Evolutionary conservation across 1,140 invertebrate species (phyloP).

Genomic region (Philaenus spumarius): DNA sequence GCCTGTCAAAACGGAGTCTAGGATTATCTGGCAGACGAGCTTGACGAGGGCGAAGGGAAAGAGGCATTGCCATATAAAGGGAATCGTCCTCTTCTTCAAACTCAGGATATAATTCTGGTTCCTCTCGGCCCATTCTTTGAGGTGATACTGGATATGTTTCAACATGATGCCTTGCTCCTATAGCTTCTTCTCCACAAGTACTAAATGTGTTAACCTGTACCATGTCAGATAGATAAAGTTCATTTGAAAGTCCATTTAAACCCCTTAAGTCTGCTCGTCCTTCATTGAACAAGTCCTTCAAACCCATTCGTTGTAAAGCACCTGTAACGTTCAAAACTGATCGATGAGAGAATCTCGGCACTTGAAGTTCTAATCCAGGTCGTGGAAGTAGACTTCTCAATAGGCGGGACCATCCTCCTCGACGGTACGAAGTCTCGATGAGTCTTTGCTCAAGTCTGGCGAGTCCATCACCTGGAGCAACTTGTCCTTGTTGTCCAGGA

Average conservation of each 20-base stretch:
- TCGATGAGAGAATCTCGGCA: slow-evolving; percentile 74
- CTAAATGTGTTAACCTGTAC: slow-evolving; percentile 69
- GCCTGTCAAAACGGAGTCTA: slow-evolving; percentile 70
- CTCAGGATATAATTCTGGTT: not conserved
- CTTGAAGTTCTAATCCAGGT: slow-evolving; percentile 64
- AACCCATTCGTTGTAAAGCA: slow-evolving; percentile 67
- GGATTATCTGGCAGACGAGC: slow-evolving; percentile 60
- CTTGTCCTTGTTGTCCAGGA: slow-evolving; percentile 64
- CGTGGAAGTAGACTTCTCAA: slow-evolving; percentile 63
- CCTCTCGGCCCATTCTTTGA: slow-evolving; percentile 29
- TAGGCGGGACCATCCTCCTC: slow-evolving; percentile 63
- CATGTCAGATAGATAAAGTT: slow-evolving; percentile 70
- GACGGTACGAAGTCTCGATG: slow-evolving; percentile 54
- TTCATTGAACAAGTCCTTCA: slow-evolving; percentile 65
- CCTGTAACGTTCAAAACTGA: slow-evolving; percentile 70
- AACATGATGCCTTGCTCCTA: slow-evolving; percentile 64
- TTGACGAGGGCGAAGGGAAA: slow-evolving; percentile 59
- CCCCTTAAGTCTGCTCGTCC: slow-evolving; percentile 70
- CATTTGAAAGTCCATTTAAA: slow-evolving; percentile 63
- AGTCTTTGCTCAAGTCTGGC: slow-evolving; percentile 61
- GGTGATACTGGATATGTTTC: slow-evolving; percentile 69
- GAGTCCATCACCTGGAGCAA: slow-evolving; percentile 66
- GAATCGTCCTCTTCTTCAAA: slow-evolving; percentile 4
- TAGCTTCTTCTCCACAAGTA: slow-evolving; percentile 66
- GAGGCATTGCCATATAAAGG: slow-evolving; percentile 40